A percentile compares a stretch with the other conserved stretches of the same genome.
Evolutionary conservation across 2,888 invertebrate species (phyloP).

Genomic region (Polymixis lichenea): DNA sequence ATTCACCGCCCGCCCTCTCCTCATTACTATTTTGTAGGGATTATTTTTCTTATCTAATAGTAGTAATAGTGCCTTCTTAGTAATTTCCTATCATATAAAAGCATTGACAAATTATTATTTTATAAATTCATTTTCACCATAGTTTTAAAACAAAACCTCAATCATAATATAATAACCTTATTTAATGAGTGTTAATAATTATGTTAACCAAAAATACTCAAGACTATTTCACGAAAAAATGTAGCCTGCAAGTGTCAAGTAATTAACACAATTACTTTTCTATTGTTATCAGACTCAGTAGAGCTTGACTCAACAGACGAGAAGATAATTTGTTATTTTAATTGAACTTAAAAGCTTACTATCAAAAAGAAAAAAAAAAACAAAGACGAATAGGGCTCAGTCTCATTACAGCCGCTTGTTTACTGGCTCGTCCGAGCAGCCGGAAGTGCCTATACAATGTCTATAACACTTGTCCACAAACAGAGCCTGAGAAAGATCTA

Average conservation of each 20-base stretch:
- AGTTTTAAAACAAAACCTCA: neutral
- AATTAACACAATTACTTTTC: too few species aligned
- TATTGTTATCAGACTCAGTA: too few species aligned
- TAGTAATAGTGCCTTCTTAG: too few species aligned
- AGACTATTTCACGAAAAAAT: neutral
- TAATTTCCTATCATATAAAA: neutral
- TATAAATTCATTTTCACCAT: too few species aligned
- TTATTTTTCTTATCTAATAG: neutral
- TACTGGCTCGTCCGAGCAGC: constrained; percentile 16
- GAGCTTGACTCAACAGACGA: too few species aligned
- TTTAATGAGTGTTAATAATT: neutral
- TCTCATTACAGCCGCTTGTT: constrained; percentile 16
- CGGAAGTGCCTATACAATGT: constrained; percentile 27
- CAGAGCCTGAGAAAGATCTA: neutral
- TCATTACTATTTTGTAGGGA: neutral
- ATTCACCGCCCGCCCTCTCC: neutral
- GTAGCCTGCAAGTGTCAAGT: too few species aligned
- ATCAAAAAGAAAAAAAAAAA: neutral
- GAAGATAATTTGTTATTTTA: too few species aligned
- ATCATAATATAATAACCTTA: neutral
- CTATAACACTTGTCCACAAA: constrained; percentile 31
- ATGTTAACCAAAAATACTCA: neutral
- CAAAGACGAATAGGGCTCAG: neutral
- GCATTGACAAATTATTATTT: too few species aligned
- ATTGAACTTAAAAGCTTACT: too few species aligned